Conservation (phyloP, 2,797 vertebrate genomes). For the Antennarius maculatus region DNA sequence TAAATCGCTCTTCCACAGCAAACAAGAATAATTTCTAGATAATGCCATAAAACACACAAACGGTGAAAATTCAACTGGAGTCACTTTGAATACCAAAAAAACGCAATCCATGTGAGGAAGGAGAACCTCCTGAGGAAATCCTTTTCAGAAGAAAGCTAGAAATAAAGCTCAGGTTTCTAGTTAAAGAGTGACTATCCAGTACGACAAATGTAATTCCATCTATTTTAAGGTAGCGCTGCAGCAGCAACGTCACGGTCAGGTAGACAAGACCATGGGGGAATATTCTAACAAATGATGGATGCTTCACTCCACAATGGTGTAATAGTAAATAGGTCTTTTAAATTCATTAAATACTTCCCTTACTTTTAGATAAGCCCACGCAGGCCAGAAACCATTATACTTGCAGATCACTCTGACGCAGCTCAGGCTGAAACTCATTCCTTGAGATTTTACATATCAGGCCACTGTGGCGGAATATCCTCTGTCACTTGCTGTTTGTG, state of each 20-base stretch:
- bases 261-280: constrained; percentile 38
- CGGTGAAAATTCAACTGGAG: neutral
- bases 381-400: constrained; percentile 61
- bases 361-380: constrained; percentile 54
- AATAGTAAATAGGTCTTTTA: constrained; percentile 62
- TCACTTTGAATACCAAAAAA: constrained; percentile 35
- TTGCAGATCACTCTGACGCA: constrained; percentile 69
- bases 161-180: constrained; percentile 19
- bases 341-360: constrained; percentile 65
- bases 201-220: constrained; percentile 43
- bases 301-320: constrained; percentile 42
- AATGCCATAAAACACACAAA: constrained; percentile 47
- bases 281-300: constrained; percentile 60
- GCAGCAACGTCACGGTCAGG: constrained; percentile 38
- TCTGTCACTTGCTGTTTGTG: constrained; percentile 68
- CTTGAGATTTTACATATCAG: constrained; percentile 60
- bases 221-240: constrained; percentile 36
- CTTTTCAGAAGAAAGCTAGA: constrained; percentile 13
- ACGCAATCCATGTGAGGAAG: neutral
- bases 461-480: constrained; percentile 61
- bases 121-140: neutral
- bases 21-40: constrained; percentile 54
- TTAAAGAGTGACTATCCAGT: constrained; percentile 21
- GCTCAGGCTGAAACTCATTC: constrained; percentile 49
- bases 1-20: constrained; percentile 49